Percentiles rank a stretch among this genome's conserved stretches.
phyloP scores from a whole-genome alignment of 2,797 vertebrate genomes.

The Tadarida brasiliensis region DNA sequence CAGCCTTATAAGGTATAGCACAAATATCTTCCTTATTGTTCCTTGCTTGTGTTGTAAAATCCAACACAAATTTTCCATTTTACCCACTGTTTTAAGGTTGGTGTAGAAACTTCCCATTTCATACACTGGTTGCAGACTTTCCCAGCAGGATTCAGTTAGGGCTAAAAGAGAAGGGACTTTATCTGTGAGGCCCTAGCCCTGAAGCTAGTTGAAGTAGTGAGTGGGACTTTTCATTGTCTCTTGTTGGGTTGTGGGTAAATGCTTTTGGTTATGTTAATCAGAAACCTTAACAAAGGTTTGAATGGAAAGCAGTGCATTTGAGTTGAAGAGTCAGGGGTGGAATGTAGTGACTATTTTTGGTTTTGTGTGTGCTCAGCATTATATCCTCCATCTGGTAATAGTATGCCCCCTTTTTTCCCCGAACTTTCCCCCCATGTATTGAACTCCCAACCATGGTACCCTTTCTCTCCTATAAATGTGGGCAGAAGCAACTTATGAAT shows the following conservation, averaged over 20 bases:
- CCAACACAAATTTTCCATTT: neutral
- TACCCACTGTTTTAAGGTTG: neutral
- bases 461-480: neutral
- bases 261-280: neutral
- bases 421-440: neutral
- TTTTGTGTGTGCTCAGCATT: neutral
- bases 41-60: neutral
- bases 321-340: neutral
- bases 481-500: neutral
- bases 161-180: neutral
- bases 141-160: neutral
- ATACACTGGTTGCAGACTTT: neutral
- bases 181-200: neutral
- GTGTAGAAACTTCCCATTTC: neutral
- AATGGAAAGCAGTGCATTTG: neutral
- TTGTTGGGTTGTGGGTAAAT: neutral
- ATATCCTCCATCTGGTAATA: neutral
- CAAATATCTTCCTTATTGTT: neutral
- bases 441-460: neutral
- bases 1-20: neutral
- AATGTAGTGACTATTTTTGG: neutral
- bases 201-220: neutral
- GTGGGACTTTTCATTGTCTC: neutral
- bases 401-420: neutral
- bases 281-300: neutral